These are phyloP conservation scores for Folsomia manolachei DNA, from an alignment of 2,888 invertebrate genomes.

Conservation along the genomic window DNA sequence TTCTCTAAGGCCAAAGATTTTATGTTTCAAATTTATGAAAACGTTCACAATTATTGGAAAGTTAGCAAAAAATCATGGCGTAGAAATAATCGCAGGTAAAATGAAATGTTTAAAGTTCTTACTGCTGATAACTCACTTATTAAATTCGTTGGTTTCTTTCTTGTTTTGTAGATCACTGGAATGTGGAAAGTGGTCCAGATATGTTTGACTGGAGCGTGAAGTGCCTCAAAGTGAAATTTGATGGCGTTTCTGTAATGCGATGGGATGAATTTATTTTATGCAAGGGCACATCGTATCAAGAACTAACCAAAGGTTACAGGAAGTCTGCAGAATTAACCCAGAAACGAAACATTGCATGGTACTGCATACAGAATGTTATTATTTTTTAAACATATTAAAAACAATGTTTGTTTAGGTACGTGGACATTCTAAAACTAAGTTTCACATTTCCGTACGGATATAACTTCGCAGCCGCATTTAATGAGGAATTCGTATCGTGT, in stretches of 20 bases:
- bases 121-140: neutral
- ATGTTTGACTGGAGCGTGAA: constrained; percentile 45
- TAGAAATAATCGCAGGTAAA: constrained; percentile 48
- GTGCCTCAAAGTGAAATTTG: constrained; percentile 41
- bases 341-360: constrained; percentile 47
- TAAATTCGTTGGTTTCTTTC: constrained; percentile 8
- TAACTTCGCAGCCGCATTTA: constrained; percentile 80
- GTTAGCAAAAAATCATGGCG: constrained; percentile 47
- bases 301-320: constrained; percentile 41
- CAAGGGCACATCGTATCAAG: constrained; percentile 36
- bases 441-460: constrained; percentile 77
- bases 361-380: too few species aligned
- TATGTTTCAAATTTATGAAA: constrained; percentile 43
- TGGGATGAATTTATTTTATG: constrained; percentile 44
- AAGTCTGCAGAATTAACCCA: constrained; percentile 36
- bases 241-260: constrained; percentile 41
- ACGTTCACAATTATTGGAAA: constrained; percentile 48
- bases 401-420: constrained; percentile 60
- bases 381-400: neutral
- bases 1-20: constrained; percentile 5
- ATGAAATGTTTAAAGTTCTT: neutral
- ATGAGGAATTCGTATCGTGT: constrained; percentile 82
- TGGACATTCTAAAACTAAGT: constrained; percentile 44
- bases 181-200: constrained; percentile 41
- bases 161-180: constrained; percentile 40